phyloP scores from a whole-genome alignment of 2,888 invertebrate genomes.

The Aphidoletes aphidimyza region DNA sequence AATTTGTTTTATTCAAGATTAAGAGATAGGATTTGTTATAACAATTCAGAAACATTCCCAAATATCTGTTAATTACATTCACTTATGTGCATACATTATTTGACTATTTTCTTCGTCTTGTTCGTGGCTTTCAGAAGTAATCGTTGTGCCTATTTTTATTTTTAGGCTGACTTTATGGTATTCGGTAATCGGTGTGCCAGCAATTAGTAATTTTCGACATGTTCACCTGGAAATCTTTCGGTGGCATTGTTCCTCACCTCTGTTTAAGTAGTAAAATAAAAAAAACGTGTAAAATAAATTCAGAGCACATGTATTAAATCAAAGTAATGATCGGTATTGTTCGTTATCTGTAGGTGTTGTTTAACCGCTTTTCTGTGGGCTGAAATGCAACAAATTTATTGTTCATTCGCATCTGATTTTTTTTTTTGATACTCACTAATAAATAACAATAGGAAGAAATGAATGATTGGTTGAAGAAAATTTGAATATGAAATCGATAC shows the following conservation, averaged over 20 bases:
- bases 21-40: too few relatives aligned
- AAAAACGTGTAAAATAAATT: background rate
- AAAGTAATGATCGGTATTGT: slow-evolving; percentile 30
- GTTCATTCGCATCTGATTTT: background rate
- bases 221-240: background rate
- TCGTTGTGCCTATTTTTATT: too few relatives aligned
- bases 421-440: background rate
- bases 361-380: background rate
- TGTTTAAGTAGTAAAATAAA: background rate
- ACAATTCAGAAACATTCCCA: too few relatives aligned
- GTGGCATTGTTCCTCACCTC: background rate
- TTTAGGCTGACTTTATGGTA: too few relatives aligned
- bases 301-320: background rate
- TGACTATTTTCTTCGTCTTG: too few relatives aligned
- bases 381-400: background rate
- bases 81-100: too few relatives aligned
- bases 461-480: slow-evolving; percentile 3
- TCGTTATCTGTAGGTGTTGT: slow-evolving; percentile 4
- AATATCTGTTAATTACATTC: too few relatives aligned
- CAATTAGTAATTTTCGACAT: background rate
- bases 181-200: too few relatives aligned
- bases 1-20: too few relatives aligned
- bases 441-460: slow-evolving; percentile 1
- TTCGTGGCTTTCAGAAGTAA: too few relatives aligned
- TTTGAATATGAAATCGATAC: slow-evolving; percentile 39